Base-by-base conservation (phyloP, 2,113 vertebrate species). In the Carettochelys insculpta region DNA sequence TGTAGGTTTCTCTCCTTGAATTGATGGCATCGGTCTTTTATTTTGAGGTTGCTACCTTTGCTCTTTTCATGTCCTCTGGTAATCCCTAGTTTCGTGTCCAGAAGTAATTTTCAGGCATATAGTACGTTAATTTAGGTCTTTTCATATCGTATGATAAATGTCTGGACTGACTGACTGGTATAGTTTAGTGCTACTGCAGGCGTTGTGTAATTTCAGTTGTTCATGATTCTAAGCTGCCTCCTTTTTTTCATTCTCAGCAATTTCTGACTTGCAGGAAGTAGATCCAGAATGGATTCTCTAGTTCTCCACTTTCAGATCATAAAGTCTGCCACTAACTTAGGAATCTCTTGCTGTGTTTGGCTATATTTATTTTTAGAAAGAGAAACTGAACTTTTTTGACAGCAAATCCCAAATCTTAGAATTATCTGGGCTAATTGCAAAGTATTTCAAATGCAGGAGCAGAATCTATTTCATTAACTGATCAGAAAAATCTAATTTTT, bases 341-440 rank as follows among this genome's bases (percentile, higher is more conserved):
- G 25, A 27, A 27, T 12, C 82, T 61, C 19, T 25, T 86, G 71
- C 43, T 80, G 12, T 61, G 54, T 48, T 83, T 88, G 78, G 68
- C 84, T 85, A 78, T 92, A 77, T 82, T 91, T 83, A 83, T 27
- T 29, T 27, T 90, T 83, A 91, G 12, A 65, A 29, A 58, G 77
- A 41, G 82, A 90, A 91, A 90, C 88, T 94, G 71, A 82, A 11
- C 25, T 61, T 83, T 51, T 91, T 85, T 92, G 82, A 51, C 87
- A 94, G 76, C 51, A 71, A 86, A 71, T 87, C 85, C 80, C 22
- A 24, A 87, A 89, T 79, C 76, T 68, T 86, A 50, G 85, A 13
- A 77, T 52, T 12, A 9, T 2, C 20, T 76, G 41, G 65, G 41
- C 51, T 8, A 11, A 10, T 90, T 82, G 92, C 22, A 50, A 41